Evolutionary conservation across 2,888 invertebrate species (phyloP), one percentile per base, ranked within the genome.

Genomic region (Eurytoma adleriae): DNA sequence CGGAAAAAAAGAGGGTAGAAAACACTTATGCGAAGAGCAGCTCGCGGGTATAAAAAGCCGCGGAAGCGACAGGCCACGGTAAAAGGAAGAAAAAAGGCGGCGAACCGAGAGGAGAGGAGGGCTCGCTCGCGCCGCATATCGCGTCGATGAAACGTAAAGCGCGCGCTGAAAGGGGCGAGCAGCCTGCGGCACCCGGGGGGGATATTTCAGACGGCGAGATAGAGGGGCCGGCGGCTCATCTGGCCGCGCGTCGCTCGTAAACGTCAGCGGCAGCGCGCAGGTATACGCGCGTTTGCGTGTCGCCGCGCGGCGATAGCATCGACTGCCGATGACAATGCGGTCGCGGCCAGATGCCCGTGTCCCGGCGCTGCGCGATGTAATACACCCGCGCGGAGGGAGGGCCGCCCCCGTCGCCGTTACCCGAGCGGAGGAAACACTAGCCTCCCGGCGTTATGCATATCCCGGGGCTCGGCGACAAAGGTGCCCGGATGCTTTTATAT

Each of bases 171-270:
- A 79, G 74, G 30, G 57, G 50, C 50, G 61, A 27, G 62, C 62
- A 48, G 73, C 48, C n/a, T n/a, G 18, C 24, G 24, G 24, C 18
- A 64, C 64, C 1, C 52, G 67, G 10, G 27, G 50, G 50, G 52
- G 52, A 52, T 69, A 50, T 69, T 69, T 56, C 30, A 52, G 54
- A 12, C 14, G 20, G 48, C 30, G 30, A 69, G 16, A 69, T 24
- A 16, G 30, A 27, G 20, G 48, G 69, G 30, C 20, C n/a, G 30
- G 30, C 40, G 27, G 66, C 24, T 48, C 50, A 40, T 48, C 56
- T 57, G 20, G 24, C 40, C n/a, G 86, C 85, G 89, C 88, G 89
- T 90, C 87, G 88, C 90, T 90, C 91, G 90, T 91, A 90, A 91
- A 91, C 88, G 91, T 91, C 91, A 90, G 83, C 87, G 85, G 84